Base-by-base conservation (phyloP, 2,113 vertebrate species). In the Scortum barcoo region DNA sequence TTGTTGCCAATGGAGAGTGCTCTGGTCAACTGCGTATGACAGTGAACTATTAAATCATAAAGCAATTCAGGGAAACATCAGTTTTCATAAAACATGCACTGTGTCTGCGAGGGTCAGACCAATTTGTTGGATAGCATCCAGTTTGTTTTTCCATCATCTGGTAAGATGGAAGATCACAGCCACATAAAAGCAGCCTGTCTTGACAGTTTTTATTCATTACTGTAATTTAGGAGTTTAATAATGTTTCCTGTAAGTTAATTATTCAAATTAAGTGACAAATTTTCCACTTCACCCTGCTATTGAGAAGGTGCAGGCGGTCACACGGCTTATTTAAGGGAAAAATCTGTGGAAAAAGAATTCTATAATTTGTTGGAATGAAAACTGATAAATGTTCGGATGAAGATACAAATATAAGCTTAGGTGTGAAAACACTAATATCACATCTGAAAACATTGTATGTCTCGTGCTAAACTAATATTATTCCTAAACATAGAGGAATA, bases 21-120 rank as follows among this genome's bases (percentile, higher is more conserved):
- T 74, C 17, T 69, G 42, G 24, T 74, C 60, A 24, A 6, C 72
- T 73, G 73, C 36, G 17, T 51, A 16, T 67, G 65, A 67, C 24
- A 12, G 5, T 30, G 9, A 54, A 42, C 54, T 46, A 66, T 17
- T 61, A 22, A 60, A 56, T 63, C 44, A 68, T 62, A 17, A 72
- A 78, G 36, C 26, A 0, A 16, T 68, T 56, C 28, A 38, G 10
- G 26, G 16, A 62, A 57, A 62, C 66, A 61, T 54, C 36, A 19
- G 26, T 80, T 57, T 67, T 36, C 20, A 62, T 53, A 30, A 46
- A 80, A 26, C 10, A 71, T 11, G 4, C 3, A 22, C 26, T n/a
- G 13, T 60, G 17, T 70, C n/a, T 60, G 12, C 4, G n/a, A 33
- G 5, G 24, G 33, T 46, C 28, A 46, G 38, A 62, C 9, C 24